A percentile compares a stretch with the other conserved stretches of the same genome.
Conservation (phyloP, 2,888 invertebrate genomes). For the Lepetodrilus schrolli region DNA sequence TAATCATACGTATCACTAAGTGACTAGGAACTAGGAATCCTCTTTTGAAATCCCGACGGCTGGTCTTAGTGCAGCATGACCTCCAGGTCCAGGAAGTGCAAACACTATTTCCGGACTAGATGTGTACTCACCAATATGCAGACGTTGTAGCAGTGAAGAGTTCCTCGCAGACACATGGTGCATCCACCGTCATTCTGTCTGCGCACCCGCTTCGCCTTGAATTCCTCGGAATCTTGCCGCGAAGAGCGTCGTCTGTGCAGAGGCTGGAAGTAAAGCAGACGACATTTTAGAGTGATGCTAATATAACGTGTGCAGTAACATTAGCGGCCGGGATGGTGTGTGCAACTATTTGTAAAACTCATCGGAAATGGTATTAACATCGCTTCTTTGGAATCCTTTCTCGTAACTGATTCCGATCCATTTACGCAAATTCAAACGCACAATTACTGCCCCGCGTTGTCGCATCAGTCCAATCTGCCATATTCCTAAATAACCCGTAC, state of each 20-base stretch:
- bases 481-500: too few relatives aligned
- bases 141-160: slow-evolving; percentile 67
- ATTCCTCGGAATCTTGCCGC: slow-evolving; percentile 38
- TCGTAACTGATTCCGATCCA: too few relatives aligned
- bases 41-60: too few relatives aligned
- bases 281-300: not conserved
- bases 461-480: too few relatives aligned
- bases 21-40: too few relatives aligned
- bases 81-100: too few relatives aligned
- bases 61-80: too few relatives aligned
- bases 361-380: not conserved
- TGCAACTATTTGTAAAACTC: not conserved
- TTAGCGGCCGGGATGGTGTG: not conserved
- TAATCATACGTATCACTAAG: too few relatives aligned
- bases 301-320: not conserved
- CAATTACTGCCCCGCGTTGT: too few relatives aligned
- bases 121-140: slow-evolving; percentile 59
- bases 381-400: too few relatives aligned
- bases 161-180: slow-evolving; percentile 63
- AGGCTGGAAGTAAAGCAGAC: slow-evolving; percentile 41
- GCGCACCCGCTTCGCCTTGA: slow-evolving; percentile 11
- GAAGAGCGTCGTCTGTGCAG: slow-evolving; percentile 42
- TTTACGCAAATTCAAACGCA: too few relatives aligned
- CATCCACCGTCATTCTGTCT: slow-evolving; percentile 56
- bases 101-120: too few relatives aligned